Evolutionary conservation across 2,113 vertebrate species (phyloP), one percentile per base, ranked within the genome.

Genomic region (Danio rerio): DNA sequence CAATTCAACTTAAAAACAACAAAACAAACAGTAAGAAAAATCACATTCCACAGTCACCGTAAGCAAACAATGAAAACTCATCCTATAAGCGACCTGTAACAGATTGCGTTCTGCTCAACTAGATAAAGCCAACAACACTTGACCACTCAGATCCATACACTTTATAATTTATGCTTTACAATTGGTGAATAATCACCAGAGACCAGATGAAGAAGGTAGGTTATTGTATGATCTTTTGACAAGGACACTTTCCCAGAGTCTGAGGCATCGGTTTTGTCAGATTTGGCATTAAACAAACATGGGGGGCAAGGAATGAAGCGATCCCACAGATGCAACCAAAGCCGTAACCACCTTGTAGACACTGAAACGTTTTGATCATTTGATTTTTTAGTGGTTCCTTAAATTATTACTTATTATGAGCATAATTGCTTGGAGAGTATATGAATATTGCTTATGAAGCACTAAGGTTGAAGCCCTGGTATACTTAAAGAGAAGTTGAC

Each of bases 31-130:
- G 31, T 31, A 8, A 49, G 55, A 80, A 13, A 73, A 62, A 63
- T 56, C 81, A 84, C 66, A 81, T 79, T 85, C 75, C 87, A 84
- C 59, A 84, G 76, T 77, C 79, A 79, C 18, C 65, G 55, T 58
- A 83, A 50, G 9, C 47, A 72, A 20, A 84, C 68, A 6, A 20
- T 16, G 1, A 52, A 66, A 84, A 75, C 40, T 62, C 47, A 21
- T 75, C 56, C 43, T 42, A 31, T 31, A 78, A 81, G 61, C 40
- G 40, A 77, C 59, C 78, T 62, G 65, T 21, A 70, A 72, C 73
- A 72, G 20, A 78, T 61, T 83, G 79, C 70, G 58, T 65, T 66
- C 70, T 58, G 62, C 63, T 76, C 40, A 40, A 70, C n/a, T 52
- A 11, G 18, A 66, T 43, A 31, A 55, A 84, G 55, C 58, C 31